Conservation (phyloP, 2,113 vertebrate species). For the Sylvilagus bachmani region DNA sequence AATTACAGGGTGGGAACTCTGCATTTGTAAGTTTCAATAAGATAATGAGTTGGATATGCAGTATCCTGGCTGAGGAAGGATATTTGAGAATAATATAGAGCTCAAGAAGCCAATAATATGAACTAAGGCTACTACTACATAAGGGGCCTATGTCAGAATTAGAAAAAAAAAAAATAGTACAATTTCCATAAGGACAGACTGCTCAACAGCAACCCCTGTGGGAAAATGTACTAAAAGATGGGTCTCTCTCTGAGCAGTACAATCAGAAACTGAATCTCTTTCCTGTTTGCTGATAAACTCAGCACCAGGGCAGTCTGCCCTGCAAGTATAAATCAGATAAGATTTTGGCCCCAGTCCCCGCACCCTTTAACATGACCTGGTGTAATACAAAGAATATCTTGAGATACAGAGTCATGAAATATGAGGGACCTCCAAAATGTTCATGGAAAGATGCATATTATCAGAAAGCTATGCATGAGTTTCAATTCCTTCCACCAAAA, state of each 20-base stretch:
- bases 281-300: neutral
- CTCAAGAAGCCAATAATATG: neutral
- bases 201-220: neutral
- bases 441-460: no score
- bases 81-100: neutral
- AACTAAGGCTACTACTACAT: neutral
- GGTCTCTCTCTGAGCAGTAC: neutral
- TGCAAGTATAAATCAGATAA: neutral
- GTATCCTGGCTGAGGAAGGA: neutral
- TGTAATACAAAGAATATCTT: neutral
- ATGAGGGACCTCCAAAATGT: no score
- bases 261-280: neutral
- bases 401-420: neutral
- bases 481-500: no score
- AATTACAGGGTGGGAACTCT: neutral
- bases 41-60: neutral
- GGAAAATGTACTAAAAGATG: neutral
- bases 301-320: neutral
- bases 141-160: neutral
- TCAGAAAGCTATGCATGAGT: no score
- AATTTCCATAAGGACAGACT: neutral
- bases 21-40: neutral
- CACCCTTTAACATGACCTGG: neutral
- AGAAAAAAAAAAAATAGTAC: neutral
- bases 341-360: neutral